Evolutionary conservation across 1,140 invertebrate species (phyloP), one percentile per base, ranked within the genome.

Genomic region (Grapholita molesta): DNA sequence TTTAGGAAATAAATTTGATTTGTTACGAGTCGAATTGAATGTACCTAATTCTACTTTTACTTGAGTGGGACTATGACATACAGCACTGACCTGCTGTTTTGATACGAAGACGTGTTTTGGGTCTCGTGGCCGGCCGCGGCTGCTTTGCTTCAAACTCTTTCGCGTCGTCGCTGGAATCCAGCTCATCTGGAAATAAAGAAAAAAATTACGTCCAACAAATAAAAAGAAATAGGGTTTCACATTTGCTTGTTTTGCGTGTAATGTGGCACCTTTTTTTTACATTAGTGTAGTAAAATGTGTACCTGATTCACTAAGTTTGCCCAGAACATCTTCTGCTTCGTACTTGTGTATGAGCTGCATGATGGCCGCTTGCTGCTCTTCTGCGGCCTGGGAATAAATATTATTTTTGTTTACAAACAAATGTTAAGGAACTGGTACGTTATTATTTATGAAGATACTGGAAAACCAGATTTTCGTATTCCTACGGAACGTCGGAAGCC

Each of bases 331-430:
- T 67, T 92, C 91, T 0, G 86, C 82, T 76, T 92, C 91, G 68
- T 92, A 92, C 69, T 92, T 92, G 70, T 91, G 89, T 33, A 92
- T 92, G 4, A 92, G 79, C 73, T 91, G 89, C 83, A 92, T 83
- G 18, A 91, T 89, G 21, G 90, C 87, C 4, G 85, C 84, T 28
- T 89, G 88, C 69, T 91, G 88, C 70, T 92, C 90, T 53, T 90
- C 90, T 0, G 89, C 90, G 4, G 83, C 84, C 91, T 92, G 69
- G 1, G 66, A 52, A 12, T 28, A 55, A 64, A 8, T 42, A 30
- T 28, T 0, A 48, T 21, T 48, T 2, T 21, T 48, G 15, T 21
- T 30, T 30, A n/a, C n/a, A n/a, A n/a, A n/a, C n/a, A n/a, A n/a
- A n/a, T n/a, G n/a, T n/a, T n/a, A n/a, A n/a, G n/a, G n/a, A n/a